These are phyloP conservation scores for Aphis craccivora DNA, from an alignment of 1,140 invertebrate genomes.

Conservation along the genomic window DNA sequence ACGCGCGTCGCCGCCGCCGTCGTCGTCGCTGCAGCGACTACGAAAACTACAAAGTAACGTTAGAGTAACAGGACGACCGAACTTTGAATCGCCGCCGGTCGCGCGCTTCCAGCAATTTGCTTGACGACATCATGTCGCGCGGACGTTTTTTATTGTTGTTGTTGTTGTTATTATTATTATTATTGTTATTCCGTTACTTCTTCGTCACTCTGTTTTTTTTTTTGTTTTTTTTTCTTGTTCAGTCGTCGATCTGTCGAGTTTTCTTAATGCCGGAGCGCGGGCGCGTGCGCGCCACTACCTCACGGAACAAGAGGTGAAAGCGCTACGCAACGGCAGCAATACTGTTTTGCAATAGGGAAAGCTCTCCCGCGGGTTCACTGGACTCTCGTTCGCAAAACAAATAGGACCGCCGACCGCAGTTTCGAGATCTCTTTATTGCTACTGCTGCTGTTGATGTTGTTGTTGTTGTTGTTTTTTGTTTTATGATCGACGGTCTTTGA, in stretches of 20 bases:
- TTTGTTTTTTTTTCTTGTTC: neutral
- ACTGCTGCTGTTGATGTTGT: neutral
- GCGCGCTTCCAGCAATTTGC: neutral
- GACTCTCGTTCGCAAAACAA: slow-evolving; percentile 32
- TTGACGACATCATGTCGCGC: neutral
- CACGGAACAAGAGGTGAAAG: slow-evolving; percentile 32
- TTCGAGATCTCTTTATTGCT: slow-evolving; percentile 6
- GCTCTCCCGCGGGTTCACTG: slow-evolving; percentile 33
- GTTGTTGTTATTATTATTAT: neutral
- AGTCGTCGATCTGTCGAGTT: neutral
- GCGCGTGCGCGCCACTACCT: neutral
- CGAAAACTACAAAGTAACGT: neutral
- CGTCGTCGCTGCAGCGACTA: neutral
- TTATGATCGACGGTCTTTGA: neutral
- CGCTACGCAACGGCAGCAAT: neutral
- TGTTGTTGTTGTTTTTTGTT: neutral
- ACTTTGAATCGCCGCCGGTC: neutral
- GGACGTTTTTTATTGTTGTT: neutral
- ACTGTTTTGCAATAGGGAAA: slow-evolving; percentile 52
- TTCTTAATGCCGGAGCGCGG: neutral
- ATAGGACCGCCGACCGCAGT: neutral
- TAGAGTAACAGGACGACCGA: neutral
- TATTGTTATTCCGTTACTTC: neutral
- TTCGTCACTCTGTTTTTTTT: neutral
- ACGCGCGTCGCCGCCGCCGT: neutral